phyloP scores from a whole-genome alignment of 2,113 vertebrate genomes.

The Archocentrus centrarchus region DNA sequence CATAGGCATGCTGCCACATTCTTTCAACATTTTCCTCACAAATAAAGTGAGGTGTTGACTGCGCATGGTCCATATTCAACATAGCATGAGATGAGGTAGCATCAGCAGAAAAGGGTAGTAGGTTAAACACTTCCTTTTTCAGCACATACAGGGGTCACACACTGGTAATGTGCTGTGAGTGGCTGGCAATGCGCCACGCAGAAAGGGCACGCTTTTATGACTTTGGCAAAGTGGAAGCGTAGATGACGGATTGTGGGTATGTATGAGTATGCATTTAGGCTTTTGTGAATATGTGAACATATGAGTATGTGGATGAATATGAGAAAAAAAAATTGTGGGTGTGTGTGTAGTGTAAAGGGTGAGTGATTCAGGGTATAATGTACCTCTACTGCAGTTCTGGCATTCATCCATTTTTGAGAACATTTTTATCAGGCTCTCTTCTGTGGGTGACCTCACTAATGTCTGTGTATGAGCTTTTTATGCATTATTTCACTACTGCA shows the following conservation, averaged over 20 bases:
- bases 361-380: slow-evolving; percentile 32
- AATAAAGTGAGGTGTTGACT: neutral
- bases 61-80: slow-evolving; percentile 30
- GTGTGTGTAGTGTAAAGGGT: slow-evolving; percentile 6
- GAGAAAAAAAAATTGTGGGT: slow-evolving; percentile 1
- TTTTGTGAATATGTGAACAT: slow-evolving; percentile 19
- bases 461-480: neutral
- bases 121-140: slow-evolving; percentile 74
- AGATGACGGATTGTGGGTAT: slow-evolving; percentile 16
- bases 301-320: neutral
- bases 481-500: neutral
- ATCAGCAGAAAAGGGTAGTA: slow-evolving; percentile 41
- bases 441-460: slow-evolving; percentile 42
- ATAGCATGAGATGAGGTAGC: slow-evolving; percentile 25
- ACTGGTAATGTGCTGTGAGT: slow-evolving; percentile 64
- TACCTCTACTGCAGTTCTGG: slow-evolving; percentile 53
- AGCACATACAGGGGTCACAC: slow-evolving; percentile 60
- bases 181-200: slow-evolving; percentile 57
- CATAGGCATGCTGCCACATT: neutral
- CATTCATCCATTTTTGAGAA: slow-evolving; percentile 41
- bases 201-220: slow-evolving; percentile 65
- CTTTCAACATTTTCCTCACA: neutral
- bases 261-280: slow-evolving; percentile 12
- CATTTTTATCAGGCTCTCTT: slow-evolving; percentile 40
- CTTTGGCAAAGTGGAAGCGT: slow-evolving; percentile 49